These are phyloP conservation scores for Serranus cabrilla DNA, from an alignment of 2,797 vertebrate genomes.

Conservation along the genomic window DNA sequence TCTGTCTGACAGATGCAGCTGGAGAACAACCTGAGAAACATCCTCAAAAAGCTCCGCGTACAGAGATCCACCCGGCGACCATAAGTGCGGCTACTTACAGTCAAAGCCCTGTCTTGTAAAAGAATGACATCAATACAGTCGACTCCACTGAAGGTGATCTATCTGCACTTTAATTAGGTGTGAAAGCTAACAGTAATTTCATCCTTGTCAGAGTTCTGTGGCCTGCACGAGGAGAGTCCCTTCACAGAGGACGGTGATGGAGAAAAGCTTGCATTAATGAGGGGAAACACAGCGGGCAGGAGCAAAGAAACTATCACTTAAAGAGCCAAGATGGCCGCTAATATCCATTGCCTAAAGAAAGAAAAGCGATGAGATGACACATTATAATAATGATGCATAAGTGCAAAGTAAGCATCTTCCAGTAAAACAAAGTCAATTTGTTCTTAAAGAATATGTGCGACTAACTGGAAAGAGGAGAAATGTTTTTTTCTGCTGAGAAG, in stretches of 20 bases:
- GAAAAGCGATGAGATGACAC: conserved; percentile 75
- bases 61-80: conserved; percentile 64
- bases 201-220: conserved; percentile 76
- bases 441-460: conserved; percentile 51
- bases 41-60: conserved; percentile 62
- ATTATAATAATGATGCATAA: conserved; percentile 80
- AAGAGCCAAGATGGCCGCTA: conserved; percentile 73
- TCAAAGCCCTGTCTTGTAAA: conserved; percentile 50
- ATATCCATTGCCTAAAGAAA: conserved; percentile 69
- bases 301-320: conserved; percentile 79
- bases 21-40: conserved; percentile 66
- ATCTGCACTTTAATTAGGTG: conserved; percentile 81
- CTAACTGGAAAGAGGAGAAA: conserved; percentile 45
- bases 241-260: conserved; percentile 74
- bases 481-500: conserved; percentile 57
- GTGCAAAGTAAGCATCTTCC: conserved; percentile 80
- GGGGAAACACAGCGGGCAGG: conserved; percentile 82
- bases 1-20: conserved; percentile 66
- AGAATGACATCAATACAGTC: conserved; percentile 64
- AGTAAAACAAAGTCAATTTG: conserved; percentile 69
- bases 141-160: conserved; percentile 55
- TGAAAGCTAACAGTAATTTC: conserved; percentile 78
- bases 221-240: conserved; percentile 72
- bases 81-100: conserved; percentile 51
- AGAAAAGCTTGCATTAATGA: conserved; percentile 84